These are phyloP conservation scores for Drosophila yooni DNA, from an alignment of 2,888 invertebrate species.

Conservation along the genomic window DNA sequence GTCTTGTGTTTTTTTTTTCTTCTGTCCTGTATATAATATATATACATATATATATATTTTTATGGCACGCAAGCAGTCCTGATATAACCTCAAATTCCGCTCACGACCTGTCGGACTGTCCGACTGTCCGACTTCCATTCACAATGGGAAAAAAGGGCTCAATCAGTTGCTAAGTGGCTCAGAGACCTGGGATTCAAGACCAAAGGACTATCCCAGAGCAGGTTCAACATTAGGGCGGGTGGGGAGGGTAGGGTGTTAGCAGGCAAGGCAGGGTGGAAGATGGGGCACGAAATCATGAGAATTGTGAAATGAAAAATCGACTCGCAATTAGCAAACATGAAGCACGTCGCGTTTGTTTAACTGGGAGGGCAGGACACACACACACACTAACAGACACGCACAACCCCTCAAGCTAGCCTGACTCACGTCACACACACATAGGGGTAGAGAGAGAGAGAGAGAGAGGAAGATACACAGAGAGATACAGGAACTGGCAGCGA, in stretches of 20 bases:
- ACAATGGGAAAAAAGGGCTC: constrained; percentile 50
- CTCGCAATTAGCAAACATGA: constrained; percentile 81
- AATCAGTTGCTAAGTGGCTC: constrained; percentile 68
- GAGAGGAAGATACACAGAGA: constrained; percentile 11
- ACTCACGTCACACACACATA: constrained; percentile 20
- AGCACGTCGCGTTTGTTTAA: constrained; percentile 59
- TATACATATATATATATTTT: neutral
- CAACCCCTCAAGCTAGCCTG: constrained; percentile 32
- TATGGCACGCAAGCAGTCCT: neutral
- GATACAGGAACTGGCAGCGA: constrained; percentile 69
- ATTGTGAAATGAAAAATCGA: constrained; percentile 80
- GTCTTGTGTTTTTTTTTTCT: neutral
- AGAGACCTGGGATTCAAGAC: constrained; percentile 27
- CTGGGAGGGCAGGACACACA: constrained; percentile 24
- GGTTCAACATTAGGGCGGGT: neutral
- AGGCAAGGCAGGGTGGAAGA: neutral
- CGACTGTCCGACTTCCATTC: neutral
- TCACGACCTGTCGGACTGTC: constrained; percentile 26
- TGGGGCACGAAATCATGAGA: constrained; percentile 55
- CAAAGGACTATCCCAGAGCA: constrained; percentile 14
- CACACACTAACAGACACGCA: constrained; percentile 18
- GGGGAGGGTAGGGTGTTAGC: neutral
- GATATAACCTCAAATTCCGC: constrained; percentile 54
- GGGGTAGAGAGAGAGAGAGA: constrained; percentile 20
- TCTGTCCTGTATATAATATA: neutral